Evolutionary conservation across 2,797 vertebrate species (phyloP).

Genomic region (Sardinella longiceps): DNA sequence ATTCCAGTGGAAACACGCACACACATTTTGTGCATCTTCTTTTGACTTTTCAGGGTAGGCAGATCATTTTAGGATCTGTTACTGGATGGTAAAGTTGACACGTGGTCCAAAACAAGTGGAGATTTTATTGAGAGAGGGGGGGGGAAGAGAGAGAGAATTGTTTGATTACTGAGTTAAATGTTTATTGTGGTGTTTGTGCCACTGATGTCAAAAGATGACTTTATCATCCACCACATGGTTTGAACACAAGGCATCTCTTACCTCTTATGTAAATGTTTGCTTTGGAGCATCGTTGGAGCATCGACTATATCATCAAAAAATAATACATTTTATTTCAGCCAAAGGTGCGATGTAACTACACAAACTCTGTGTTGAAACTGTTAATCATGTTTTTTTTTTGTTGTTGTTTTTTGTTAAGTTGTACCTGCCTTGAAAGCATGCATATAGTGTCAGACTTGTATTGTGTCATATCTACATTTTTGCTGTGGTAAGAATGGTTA

Average conservation of each 20-base stretch:
- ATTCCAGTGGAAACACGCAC: slow-evolving; percentile 3
- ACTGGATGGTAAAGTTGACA: neutral
- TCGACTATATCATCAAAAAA: slow-evolving; percentile 17
- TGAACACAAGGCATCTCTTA: slow-evolving; percentile 25
- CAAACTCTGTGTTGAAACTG: slow-evolving; percentile 26
- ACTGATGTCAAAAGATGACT: slow-evolving; percentile 57
- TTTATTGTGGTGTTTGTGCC: slow-evolving; percentile 31
- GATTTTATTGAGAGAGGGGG: neutral
- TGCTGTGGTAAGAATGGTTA: slow-evolving; percentile 67
- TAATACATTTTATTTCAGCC: slow-evolving; percentile 34
- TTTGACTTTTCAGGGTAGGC: slow-evolving; percentile 4
- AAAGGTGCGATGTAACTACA: slow-evolving; percentile 43
- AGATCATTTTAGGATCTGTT: slow-evolving; percentile 2
- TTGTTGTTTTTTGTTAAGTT: too few species aligned
- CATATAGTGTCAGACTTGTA: slow-evolving; percentile 58
- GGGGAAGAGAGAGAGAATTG: neutral
- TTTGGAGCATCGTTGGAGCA: slow-evolving; percentile 24
- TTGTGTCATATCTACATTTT: slow-evolving; percentile 62
- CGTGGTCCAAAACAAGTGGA: neutral
- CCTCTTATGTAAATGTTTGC: slow-evolving; percentile 29
- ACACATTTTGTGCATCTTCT: neutral
- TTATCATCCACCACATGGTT: slow-evolving; percentile 45
- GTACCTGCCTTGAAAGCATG: slow-evolving; percentile 69
- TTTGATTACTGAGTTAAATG: slow-evolving; percentile 9
- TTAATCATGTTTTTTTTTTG: slow-evolving; percentile 36